phyloP scores from a whole-genome alignment of 2,797 vertebrate species.

The Neostethus bicornis region DNA sequence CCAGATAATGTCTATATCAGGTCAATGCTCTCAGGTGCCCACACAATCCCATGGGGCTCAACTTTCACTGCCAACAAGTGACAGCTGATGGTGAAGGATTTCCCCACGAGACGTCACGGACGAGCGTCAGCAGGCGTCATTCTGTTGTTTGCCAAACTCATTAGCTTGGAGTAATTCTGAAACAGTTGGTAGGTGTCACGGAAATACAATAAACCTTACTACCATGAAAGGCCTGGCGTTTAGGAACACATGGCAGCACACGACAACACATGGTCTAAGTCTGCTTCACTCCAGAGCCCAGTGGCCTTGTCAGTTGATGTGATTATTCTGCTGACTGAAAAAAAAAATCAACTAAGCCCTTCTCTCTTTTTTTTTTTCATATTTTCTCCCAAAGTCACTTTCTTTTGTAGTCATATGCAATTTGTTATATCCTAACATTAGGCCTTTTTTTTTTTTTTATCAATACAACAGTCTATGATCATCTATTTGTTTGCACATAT shows the following conservation, averaged over 20 bases:
- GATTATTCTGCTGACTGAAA: slow-evolving; percentile 59
- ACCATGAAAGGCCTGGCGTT: slow-evolving; percentile 59
- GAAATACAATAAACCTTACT: slow-evolving; percentile 42
- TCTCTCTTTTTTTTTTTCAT: slow-evolving; percentile 16
- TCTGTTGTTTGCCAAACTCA: slow-evolving; percentile 40
- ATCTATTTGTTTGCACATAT: not conserved
- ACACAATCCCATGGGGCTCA: slow-evolving; percentile 3
- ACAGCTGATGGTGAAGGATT: slow-evolving; percentile 64
- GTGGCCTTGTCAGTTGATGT: slow-evolving; percentile 61
- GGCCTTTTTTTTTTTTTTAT: not conserved
- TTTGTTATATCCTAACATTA: not conserved
- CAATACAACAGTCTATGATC: too few species aligned
- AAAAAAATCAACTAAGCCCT: slow-evolving; percentile 17
- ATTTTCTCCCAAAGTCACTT: slow-evolving; percentile 3
- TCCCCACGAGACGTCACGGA: slow-evolving; percentile 60
- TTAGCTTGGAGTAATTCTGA: slow-evolving; percentile 30
- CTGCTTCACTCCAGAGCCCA: slow-evolving; percentile 51
- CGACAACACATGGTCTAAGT: slow-evolving; percentile 58
- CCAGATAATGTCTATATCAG: slow-evolving; percentile 15
- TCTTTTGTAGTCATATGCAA: not conserved
- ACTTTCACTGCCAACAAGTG: slow-evolving; percentile 51
- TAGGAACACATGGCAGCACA: slow-evolving; percentile 54
- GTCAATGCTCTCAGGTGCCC: slow-evolving; percentile 50
- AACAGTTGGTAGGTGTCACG: slow-evolving; percentile 26
- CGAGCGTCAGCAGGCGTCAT: slow-evolving; percentile 38